Base-by-base conservation (phyloP, 2,888 invertebrate species). In the Dugesia japonica region DNA sequence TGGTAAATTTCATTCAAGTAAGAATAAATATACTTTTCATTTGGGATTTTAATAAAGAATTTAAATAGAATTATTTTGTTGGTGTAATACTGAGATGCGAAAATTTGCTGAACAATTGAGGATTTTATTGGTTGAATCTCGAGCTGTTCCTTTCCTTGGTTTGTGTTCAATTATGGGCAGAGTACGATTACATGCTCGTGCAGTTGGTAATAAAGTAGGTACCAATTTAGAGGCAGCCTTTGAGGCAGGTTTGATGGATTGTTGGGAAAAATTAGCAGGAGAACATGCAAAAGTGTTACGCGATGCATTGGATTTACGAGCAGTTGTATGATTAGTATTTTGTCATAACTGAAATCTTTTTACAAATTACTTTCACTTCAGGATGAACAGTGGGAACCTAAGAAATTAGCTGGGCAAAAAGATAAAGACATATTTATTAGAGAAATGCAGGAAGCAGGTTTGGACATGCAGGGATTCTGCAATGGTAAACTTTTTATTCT, bases 321-420 rank as follows among this genome's bases (percentile, higher is more conserved):
- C 75, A 56, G 23, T 71, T 1, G 75, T 75, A 42, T 56, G 75
- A 7, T 75, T 26, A 31, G 28, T 13, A 31, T 13, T 31, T 7
- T 31, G 4, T n/a, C n/a, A n/a, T n/a, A n/a, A n/a, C 7, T 31
- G 31, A 31, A 13, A 7, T 31, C 7, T 31, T 7, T 7, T 13
- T 31, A 4, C 4, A 7, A 13, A 31, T 13, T 31, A 56, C 7
- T 56, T 9, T 23, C n/a, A 56, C 17, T 75, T 56, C 1, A 75
- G 75, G 75, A 75, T 26, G 75, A 75, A 26, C 42, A 75, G 20
- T 75, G 75, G 75, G 4, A 71, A 42, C 75, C 26, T 72, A 75
- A 56, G 71, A 42, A 75, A 26, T 75, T 75, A 27, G 26, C 23
- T 26, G 71, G 75, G 17, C 28, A 42, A 15, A 75, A 75, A 56